Percentiles rank a stretch among this genome's conserved stretches.
Conservation (phyloP, 2,888 invertebrate species). For the Platypus cylindrus region DNA sequence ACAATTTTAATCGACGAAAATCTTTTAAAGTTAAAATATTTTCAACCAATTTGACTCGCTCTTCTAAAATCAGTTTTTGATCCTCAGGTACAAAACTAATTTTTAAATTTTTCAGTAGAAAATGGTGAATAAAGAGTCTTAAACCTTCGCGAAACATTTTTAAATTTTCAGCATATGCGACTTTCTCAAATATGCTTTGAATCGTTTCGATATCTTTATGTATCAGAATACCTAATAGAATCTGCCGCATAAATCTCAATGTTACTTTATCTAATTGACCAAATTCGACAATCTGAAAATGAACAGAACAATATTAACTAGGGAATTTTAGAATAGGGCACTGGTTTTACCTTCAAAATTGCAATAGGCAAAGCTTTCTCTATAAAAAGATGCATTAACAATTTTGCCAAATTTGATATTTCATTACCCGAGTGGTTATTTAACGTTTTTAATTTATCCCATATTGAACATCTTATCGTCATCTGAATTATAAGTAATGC, state of each 20-base stretch:
- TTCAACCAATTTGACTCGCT: constrained; percentile 52
- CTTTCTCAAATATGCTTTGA: constrained; percentile 55
- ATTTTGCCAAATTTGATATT: constrained; percentile 62
- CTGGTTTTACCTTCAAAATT: constrained; percentile 59
- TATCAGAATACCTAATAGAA: constrained; percentile 61
- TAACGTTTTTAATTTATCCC: constrained; percentile 84
- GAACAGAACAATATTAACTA: no score
- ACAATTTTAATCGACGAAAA: constrained; percentile 1
- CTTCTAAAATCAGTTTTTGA: constrained; percentile 39
- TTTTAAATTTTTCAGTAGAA: constrained; percentile 55
- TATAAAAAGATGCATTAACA: constrained; percentile 67
- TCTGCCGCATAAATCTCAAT: constrained; percentile 67
- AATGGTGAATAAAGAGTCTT: constrained; percentile 58
- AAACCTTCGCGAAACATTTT: constrained; percentile 73
- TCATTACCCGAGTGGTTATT: constrained; percentile 48
- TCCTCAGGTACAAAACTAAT: constrained; percentile 36
- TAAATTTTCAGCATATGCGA: constrained; percentile 60
- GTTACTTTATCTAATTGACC: constrained; percentile 68
- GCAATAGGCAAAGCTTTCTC: constrained; percentile 68
- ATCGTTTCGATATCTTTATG: constrained; percentile 47
- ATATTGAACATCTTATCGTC: constrained; percentile 73
- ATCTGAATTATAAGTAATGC: no score
- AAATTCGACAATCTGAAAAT: constrained; percentile 60
- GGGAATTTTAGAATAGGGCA: neutral
- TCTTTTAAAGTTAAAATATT: constrained; percentile 40